A percentile compares a stretch with the other conserved stretches of the same genome.
phyloP scores from a whole-genome alignment of 2,113 vertebrate genomes.

The Pristiophorus japonicus region DNA sequence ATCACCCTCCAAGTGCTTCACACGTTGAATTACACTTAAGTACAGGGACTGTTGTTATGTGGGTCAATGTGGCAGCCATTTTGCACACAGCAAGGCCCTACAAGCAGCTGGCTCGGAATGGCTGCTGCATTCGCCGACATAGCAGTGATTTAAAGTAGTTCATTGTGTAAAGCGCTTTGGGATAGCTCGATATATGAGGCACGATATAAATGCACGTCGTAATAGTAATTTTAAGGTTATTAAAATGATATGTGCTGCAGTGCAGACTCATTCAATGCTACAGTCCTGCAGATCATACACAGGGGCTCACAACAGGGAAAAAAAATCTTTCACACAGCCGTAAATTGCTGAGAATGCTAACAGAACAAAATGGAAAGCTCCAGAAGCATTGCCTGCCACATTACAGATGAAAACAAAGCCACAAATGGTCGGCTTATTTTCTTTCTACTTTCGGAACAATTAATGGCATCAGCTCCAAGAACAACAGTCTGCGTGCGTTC shows the following conservation, averaged over 20 bases:
- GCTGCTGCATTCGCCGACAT: background rate
- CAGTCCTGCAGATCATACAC: background rate
- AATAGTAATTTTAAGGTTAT: background rate
- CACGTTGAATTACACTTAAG: no score
- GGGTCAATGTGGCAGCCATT: no score
- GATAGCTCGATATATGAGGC: background rate
- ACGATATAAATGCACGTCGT: background rate
- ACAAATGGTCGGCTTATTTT: background rate
- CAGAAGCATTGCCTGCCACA: background rate
- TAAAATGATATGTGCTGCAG: background rate
- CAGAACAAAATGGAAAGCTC: background rate
- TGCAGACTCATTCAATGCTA: background rate
- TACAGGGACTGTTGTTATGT: no score
- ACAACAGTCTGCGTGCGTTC: background rate
- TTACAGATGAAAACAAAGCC: background rate
- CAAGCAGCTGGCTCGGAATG: background rate
- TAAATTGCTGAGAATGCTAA: slow-evolving; percentile 12
- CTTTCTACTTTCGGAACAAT: slow-evolving; percentile 8
- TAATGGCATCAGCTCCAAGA: slow-evolving; percentile 18
- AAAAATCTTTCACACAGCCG: background rate
- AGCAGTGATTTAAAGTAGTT: background rate
- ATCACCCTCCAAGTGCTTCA: no score
- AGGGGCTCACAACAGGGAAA: no score
- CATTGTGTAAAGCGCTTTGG: background rate
- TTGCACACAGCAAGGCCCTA: no score